Evolutionary conservation across 2,797 vertebrate species (phyloP), one percentile per base, ranked within the genome.

Genomic region (Phaenicophaeus curvirostris): DNA sequence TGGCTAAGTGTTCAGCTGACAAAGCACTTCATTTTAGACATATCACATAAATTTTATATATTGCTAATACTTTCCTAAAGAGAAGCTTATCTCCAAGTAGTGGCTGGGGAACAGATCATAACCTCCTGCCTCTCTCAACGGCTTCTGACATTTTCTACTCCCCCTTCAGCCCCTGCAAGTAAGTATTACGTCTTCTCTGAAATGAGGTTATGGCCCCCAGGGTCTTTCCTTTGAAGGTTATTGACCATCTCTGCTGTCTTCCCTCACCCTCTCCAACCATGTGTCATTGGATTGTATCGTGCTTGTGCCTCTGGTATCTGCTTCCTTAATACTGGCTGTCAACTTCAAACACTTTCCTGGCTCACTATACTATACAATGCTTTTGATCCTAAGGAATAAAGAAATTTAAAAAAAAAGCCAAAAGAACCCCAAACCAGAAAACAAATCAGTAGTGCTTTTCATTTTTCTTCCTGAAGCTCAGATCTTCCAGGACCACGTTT

Each of bases 81-180:
- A 74, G 51, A 69, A 72, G 71, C 69, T 91, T 95, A 90, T 86
- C 76, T 95, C 42, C 48, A 88, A 86, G 67, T 28, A 20, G 66
- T 88, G 66, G 35, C 68, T 88, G 76, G 67, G 73, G 67, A 94
- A 84, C 63, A 15, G 35, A 85, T 48, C 54, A 25, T 79, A 73
- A 89, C 35, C 59, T 86, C 68, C 33, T 15, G 55, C 15, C 12
- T 19, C 25, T 57, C 35, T 69, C 54, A 84, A 90, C 93, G 58
- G 63, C 63, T 88, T 94, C 87, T 88, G 94, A 59, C 15, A 78
- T 93, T 91, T 95, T 63, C 83, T 85, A 33, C n/a, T 67, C 31
- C 13, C 33, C 2, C 15, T 84, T 66, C 88, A 71, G 24, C n/a
- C 42, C 39, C 31, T 68, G 8, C 44, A 72, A 87, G 20, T 78